Evolutionary conservation across 2,797 vertebrate genomes (phyloP), one percentile per base, ranked within the genome.

Genomic region (Mormyrops attenuatus): DNA sequence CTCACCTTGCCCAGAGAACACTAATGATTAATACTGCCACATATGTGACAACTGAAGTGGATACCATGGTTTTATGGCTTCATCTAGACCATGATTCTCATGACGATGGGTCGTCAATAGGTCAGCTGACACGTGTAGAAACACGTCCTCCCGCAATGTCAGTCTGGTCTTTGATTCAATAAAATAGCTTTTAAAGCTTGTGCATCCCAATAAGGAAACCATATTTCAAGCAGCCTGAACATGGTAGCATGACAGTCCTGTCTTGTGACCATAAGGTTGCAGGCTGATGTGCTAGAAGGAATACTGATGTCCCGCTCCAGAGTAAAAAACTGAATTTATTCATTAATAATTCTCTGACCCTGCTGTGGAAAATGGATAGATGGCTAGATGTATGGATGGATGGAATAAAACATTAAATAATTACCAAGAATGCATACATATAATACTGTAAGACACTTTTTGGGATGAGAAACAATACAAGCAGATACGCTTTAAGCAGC

Each of bases 241-340:
- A 85, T 30, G 44, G 17, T 44, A 73, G 13, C 66, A 73, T 73
- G 41, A 80, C 73, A 41, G 73, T 47, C 15, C 73, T 80, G 73
- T 44, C 73, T 80, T 80, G 73, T 47, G 41, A 80, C 38, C 38
- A n/a, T n/a, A 47, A 80, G 73, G 73, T 80, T 80, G 73, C 73
- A 47, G 41, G 73, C 30, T 73, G 89, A 91, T 90, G 92, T 92
- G 90, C 89, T 90, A 77, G 17, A 91, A 91, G 92, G 93, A 93
- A 94, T 95, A 96, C 94, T 90, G 93, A 94, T 92, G 91, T 47
- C 73, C 41, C 20, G 38, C 38, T 80, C 17, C 73, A 80, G 38
- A 41, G 17, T 80, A 15, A 80, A 47, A 38, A 20, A 80, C 38
- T 80, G 73, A 80, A 47, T 80, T 80, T 41, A 80, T 80, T 80